These are phyloP conservation scores for Ispidina lecontei DNA, from an alignment of 2,797 vertebrate genomes.

Conservation along the genomic window DNA sequence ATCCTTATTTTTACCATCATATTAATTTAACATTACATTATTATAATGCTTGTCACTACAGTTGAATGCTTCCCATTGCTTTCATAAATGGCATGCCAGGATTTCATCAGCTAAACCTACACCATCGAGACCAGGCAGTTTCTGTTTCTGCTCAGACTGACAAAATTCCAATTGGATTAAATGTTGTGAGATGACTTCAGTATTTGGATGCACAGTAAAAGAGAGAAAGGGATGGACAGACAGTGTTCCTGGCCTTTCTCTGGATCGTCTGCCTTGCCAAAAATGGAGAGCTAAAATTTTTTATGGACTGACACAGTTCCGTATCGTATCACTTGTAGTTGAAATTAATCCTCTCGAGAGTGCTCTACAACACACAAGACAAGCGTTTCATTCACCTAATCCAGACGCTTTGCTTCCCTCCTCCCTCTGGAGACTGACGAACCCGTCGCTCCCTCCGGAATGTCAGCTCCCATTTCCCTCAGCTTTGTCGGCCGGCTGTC, in stretches of 20 bases:
- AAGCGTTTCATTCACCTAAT: not conserved
- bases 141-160: not conserved
- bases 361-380: not conserved
- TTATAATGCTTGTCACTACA: accelerated
- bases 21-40: not conserved
- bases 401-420: not conserved
- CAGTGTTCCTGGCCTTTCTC: not conserved
- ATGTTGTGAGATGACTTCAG: not conserved
- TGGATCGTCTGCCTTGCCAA: not conserved
- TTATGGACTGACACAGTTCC: not conserved
- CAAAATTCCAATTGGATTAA: not conserved
- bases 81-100: not conserved
- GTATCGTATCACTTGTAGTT: not conserved
- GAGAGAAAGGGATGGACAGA: not conserved
- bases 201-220: not conserved
- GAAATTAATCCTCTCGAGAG: not conserved
- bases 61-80: not conserved
- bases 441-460: not conserved
- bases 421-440: not conserved
- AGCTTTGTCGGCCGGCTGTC: not conserved
- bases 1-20: not conserved
- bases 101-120: not conserved
- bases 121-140: not conserved
- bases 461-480: not conserved
- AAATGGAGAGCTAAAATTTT: not conserved